Evolutionary conservation across 2,113 vertebrate species (phyloP).

Genomic region (Telmatochromis sp.): DNA sequence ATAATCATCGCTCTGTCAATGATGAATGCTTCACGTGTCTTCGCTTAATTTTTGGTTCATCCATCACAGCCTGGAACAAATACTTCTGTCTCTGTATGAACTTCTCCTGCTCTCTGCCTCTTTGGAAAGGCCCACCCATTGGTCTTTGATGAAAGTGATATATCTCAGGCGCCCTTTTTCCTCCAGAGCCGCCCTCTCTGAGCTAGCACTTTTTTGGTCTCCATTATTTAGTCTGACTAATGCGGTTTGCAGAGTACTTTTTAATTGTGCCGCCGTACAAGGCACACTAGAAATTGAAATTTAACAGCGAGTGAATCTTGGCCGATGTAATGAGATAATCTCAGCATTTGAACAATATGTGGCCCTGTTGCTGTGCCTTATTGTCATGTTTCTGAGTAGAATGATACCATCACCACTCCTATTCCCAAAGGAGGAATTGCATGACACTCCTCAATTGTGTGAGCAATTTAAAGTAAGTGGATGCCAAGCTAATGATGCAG

Average conservation of each 20-base stretch:
- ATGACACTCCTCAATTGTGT: neutral
- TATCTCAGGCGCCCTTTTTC: neutral
- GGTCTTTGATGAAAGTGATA: neutral
- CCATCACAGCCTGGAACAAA: neutral
- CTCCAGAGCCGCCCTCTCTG: neutral
- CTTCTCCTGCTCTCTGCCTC: neutral
- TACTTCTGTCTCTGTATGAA: neutral
- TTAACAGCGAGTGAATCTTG: neutral
- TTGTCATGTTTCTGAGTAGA: neutral
- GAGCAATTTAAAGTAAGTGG: constrained; percentile 4
- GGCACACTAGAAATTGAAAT: neutral
- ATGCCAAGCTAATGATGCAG: neutral
- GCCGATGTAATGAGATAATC: neutral
- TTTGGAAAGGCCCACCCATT: neutral
- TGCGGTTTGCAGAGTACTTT: neutral
- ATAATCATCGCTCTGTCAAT: neutral
- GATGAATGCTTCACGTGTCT: neutral
- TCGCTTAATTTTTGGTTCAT: neutral
- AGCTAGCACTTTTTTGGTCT: neutral
- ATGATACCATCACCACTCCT: neutral
- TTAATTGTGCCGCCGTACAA: neutral
- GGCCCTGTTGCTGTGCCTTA: neutral
- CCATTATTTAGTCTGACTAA: constrained; percentile 16
- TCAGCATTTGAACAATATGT: neutral
- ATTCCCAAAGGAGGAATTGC: neutral